Conservation (phyloP, 2,888 invertebrate genomes). For the Baronia brevicornis region DNA sequence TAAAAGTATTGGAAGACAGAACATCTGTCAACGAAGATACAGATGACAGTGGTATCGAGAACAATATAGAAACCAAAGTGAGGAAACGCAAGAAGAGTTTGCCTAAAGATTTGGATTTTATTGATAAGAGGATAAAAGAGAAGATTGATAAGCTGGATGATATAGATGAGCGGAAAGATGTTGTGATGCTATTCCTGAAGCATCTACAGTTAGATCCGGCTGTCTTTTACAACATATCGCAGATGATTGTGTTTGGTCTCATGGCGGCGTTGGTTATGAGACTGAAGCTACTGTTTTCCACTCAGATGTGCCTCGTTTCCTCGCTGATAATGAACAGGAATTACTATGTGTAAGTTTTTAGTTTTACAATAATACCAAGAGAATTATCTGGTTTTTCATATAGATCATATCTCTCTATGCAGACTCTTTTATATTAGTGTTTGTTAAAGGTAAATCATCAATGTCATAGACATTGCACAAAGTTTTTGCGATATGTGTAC, state of each 20-base stretch:
- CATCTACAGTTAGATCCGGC: constrained; percentile 67
- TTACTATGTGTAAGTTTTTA: constrained; percentile 62
- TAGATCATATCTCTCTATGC: background rate
- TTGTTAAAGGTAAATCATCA: too few species aligned
- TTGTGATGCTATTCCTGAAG: constrained; percentile 35
- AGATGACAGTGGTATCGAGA: constrained; percentile 73
- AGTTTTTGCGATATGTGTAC: too few species aligned
- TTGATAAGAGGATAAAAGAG: constrained; percentile 28
- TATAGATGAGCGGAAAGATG: constrained; percentile 18
- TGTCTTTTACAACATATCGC: constrained; percentile 81
- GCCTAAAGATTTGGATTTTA: constrained; percentile 31
- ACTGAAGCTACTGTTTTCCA: constrained; percentile 84
- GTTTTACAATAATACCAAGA: background rate
- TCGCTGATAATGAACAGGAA: constrained; percentile 79
- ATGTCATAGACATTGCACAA: too few species aligned
- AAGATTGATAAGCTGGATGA: constrained; percentile 25
- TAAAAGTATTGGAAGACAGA: background rate
- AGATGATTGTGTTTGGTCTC: constrained; percentile 80
- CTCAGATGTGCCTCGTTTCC: constrained; percentile 84
- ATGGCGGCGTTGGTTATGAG: constrained; percentile 88
- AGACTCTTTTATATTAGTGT: too few species aligned
- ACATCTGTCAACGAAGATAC: constrained; percentile 53
- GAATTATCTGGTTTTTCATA: background rate
- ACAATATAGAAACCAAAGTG: constrained; percentile 57
- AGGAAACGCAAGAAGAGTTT: constrained; percentile 24